Conservation (phyloP, 2,888 invertebrate genomes). For the Caenorhabditis uteleia region DNA sequence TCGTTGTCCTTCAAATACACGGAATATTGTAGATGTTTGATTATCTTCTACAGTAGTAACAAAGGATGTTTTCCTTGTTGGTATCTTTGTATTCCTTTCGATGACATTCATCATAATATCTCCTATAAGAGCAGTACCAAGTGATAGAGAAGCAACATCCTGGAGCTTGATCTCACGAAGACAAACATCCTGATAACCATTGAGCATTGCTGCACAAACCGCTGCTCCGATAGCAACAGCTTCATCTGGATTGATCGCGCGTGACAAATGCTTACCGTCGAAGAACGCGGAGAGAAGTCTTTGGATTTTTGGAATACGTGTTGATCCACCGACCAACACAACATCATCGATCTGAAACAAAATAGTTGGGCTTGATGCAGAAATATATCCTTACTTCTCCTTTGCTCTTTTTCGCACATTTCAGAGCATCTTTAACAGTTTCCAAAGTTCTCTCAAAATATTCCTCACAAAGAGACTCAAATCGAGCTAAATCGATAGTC, state of each 20-base stretch:
- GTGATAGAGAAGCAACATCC: constrained; percentile 88
- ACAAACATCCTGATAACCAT: constrained; percentile 28
- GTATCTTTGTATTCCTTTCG: constrained; percentile 75
- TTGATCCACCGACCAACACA: neutral
- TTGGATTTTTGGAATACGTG: neutral
- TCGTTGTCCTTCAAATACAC: constrained; percentile 77
- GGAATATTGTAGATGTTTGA: constrained; percentile 86
- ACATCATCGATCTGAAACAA: neutral
- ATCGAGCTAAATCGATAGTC: too few relatives aligned
- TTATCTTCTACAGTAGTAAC: constrained; percentile 92
- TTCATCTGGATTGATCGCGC: constrained; percentile 91
- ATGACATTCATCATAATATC: constrained; percentile 90
- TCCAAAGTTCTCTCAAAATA: too few relatives aligned
- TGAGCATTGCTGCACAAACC: constrained; percentile 44
- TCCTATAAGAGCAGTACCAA: constrained; percentile 89
- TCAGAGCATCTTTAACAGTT: too few relatives aligned
- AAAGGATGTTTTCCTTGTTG: constrained; percentile 67
- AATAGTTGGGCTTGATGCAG: too few relatives aligned
- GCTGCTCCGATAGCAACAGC: constrained; percentile 90
- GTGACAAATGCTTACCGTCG: constrained; percentile 80
- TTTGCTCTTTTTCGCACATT: too few relatives aligned
- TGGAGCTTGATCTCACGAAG: constrained; percentile 75
- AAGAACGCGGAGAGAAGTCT: neutral
- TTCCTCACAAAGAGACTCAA: too few relatives aligned
- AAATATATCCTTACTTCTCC: too few relatives aligned